Evolutionary conservation across 2,113 vertebrate genomes (phyloP).

Genomic region (Podocnemis expansa): DNA sequence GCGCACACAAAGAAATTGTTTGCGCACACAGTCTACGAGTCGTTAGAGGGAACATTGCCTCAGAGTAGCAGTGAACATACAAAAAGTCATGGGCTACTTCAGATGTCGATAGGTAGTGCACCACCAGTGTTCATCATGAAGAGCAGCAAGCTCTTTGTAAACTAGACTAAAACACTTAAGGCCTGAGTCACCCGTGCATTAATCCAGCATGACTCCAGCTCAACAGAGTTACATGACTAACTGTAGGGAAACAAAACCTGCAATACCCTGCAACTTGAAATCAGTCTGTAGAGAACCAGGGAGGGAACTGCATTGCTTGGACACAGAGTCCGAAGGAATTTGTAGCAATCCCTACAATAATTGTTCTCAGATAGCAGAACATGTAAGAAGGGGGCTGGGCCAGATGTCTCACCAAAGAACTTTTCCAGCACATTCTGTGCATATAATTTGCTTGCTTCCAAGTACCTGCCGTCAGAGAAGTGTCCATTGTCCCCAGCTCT

Average conservation of each 20-base stretch:
- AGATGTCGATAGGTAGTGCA: background rate
- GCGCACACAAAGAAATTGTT: too few species aligned
- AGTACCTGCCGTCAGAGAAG: background rate
- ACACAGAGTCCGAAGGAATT: background rate
- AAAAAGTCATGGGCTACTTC: constrained; percentile 22
- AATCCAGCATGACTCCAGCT: background rate
- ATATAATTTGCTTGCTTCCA: background rate
- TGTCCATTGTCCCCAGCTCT: too few species aligned
- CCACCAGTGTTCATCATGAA: constrained; percentile 31
- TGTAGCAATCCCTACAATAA: background rate
- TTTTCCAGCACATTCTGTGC: background rate
- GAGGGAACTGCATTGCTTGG: background rate
- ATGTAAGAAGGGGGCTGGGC: background rate
- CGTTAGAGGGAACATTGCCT: too few species aligned
- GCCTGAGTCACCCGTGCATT: background rate
- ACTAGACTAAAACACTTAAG: background rate
- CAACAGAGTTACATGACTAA: background rate
- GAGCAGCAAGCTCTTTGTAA: constrained; percentile 24
- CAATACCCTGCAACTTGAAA: background rate
- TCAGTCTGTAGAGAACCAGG: background rate
- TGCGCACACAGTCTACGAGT: too few species aligned
- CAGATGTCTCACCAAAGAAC: background rate
- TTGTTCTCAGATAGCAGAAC: background rate
- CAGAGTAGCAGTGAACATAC: constrained; percentile 42
- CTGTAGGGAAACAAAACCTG: background rate